Conservation (phyloP, 2,888 invertebrate genomes). For the Drosophila heteroneura region DNA sequence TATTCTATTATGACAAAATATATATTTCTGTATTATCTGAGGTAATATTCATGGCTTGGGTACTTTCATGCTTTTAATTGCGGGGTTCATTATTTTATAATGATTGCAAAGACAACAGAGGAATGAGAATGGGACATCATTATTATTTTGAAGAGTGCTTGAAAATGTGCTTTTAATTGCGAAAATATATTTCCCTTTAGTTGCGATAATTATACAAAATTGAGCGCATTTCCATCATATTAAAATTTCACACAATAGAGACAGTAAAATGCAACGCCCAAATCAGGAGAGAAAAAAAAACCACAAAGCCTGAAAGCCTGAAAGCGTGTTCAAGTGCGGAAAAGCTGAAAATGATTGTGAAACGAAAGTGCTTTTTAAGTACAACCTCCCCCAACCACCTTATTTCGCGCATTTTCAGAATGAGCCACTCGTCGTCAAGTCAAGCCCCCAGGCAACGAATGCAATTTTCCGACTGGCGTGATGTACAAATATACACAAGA, state of each 20-base stretch:
- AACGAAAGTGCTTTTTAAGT: constrained; percentile 76
- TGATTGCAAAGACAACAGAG: constrained; percentile 48
- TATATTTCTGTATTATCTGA: not conserved
- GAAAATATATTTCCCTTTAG: constrained; percentile 65
- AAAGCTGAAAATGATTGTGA: constrained; percentile 77
- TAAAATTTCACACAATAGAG: constrained; percentile 71
- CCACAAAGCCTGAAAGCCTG: constrained; percentile 40
- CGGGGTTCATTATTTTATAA: constrained; percentile 40
- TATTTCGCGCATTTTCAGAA: not conserved
- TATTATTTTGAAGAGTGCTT: constrained; percentile 64
- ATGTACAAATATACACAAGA: not conserved
- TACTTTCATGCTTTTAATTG: constrained; percentile 50
- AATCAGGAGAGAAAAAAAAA: constrained; percentile 44
- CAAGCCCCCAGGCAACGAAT: not conserved
- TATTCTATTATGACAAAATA: not conserved
- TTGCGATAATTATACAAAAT: constrained; percentile 70
- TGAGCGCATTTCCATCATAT: constrained; percentile 74
- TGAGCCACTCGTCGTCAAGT: constrained; percentile 21
- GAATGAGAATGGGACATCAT: constrained; percentile 30
- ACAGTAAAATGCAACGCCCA: constrained; percentile 62
- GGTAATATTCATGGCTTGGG: not conserved
- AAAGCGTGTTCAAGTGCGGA: constrained; percentile 77
- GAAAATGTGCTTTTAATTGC: constrained; percentile 75
- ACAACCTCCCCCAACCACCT: constrained; percentile 1
- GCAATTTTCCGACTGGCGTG: constrained; percentile 13